Evolutionary conservation across 2,888 invertebrate species (phyloP).

Genomic region (Drosophila nr. medialis): DNA sequence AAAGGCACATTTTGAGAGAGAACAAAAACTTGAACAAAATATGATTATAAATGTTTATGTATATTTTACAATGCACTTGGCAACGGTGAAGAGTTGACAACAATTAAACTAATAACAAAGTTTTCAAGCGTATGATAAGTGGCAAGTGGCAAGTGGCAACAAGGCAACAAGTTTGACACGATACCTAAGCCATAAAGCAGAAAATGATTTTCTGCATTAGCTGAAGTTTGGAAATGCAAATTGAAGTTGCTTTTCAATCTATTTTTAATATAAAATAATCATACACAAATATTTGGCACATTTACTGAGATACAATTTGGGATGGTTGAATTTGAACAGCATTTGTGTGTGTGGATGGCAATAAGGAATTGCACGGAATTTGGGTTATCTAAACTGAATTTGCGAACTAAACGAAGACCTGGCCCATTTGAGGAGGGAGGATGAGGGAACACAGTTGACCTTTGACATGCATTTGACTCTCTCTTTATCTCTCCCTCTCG

Average conservation of each 20-base stretch:
- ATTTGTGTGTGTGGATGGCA: neutral
- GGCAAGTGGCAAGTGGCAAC: slow-evolving; percentile 9
- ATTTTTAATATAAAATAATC: too few species aligned
- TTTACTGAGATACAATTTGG: neutral
- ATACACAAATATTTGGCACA: neutral
- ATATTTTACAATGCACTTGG: slow-evolving; percentile 60
- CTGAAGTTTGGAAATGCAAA: neutral
- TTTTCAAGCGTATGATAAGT: neutral
- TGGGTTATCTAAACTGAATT: neutral
- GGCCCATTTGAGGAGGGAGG: too few species aligned
- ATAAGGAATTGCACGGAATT: neutral
- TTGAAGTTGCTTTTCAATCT: too few species aligned
- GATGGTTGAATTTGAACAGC: too few species aligned
- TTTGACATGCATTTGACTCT: neutral
- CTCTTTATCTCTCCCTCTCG: too few species aligned
- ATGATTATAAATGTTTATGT: slow-evolving; percentile 31
- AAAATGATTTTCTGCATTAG: neutral
- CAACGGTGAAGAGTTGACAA: slow-evolving; percentile 15
- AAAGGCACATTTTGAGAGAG: slow-evolving; percentile 4
- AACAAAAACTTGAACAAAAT: slow-evolving; percentile 6
- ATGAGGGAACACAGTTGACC: neutral
- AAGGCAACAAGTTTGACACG: neutral
- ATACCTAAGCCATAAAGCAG: neutral
- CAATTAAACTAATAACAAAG: slow-evolving; percentile 1
- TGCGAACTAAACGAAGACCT: neutral